A percentile compares a stretch with the other conserved stretches of the same genome.
These are phyloP conservation scores for Ericerus pela DNA, from an alignment of 1,140 invertebrate genomes.

Conservation along the genomic window DNA sequence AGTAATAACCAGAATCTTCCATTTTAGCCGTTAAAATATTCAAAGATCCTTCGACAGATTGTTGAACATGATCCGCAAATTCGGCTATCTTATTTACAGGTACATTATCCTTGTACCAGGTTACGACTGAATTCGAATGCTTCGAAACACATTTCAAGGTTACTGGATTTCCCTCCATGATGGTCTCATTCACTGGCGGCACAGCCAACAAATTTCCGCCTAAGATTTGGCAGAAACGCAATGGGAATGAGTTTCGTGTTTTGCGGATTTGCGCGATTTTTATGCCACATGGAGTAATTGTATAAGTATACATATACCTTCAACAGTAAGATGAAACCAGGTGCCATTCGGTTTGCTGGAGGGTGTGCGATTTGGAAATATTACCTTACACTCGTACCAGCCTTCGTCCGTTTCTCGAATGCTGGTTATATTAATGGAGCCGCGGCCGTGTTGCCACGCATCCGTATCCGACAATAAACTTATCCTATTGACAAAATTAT, in stretches of 20 bases:
- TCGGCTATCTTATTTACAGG: slow-evolving; percentile 44
- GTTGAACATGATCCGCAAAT: slow-evolving; percentile 42
- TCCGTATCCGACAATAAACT: slow-evolving; percentile 34
- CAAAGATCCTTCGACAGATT: slow-evolving; percentile 53
- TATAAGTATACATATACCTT: slow-evolving; percentile 42
- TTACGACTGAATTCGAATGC: slow-evolving; percentile 42
- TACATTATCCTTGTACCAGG: slow-evolving; percentile 53
- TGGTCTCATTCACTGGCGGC: slow-evolving; percentile 77
- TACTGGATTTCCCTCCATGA: slow-evolving; percentile 66
- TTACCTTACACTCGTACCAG: slow-evolving; percentile 79
- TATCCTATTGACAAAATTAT: slow-evolving; percentile 59
- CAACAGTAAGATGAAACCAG: slow-evolving; percentile 70
- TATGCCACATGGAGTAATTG: not conserved
- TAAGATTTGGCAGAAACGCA: slow-evolving; percentile 30
- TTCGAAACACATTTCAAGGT: slow-evolving; percentile 67
- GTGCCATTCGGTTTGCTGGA: slow-evolving; percentile 70
- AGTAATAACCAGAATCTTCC: slow-evolving; percentile 75
- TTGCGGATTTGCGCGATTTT: not conserved
- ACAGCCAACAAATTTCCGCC: slow-evolving; percentile 68
- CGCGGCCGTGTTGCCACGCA: slow-evolving; percentile 41
- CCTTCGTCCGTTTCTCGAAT: slow-evolving; percentile 77
- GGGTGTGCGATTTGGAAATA: slow-evolving; percentile 74
- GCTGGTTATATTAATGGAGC: slow-evolving; percentile 75
- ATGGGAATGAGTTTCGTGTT: too few species aligned
- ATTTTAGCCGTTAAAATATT: slow-evolving; percentile 56